Conservation (phyloP, 2,888 invertebrate species). For the Campoplex nolae region DNA sequence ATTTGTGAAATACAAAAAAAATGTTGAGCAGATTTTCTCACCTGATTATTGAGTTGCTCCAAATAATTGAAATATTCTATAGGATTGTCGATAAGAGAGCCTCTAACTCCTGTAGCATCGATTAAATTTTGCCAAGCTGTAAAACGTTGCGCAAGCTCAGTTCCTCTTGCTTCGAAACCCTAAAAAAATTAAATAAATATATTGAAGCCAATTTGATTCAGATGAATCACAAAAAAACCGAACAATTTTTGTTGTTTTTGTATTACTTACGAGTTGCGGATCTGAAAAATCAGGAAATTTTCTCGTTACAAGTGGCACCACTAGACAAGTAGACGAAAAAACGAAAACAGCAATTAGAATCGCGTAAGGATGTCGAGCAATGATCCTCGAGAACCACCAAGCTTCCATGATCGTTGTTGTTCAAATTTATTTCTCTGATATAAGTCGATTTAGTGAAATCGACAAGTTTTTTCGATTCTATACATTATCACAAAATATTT, state of each 20-base stretch:
- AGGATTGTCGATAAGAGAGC: conserved; percentile 90
- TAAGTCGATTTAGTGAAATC: neutral
- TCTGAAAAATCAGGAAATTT: conserved; percentile 93
- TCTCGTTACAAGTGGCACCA: conserved; percentile 88
- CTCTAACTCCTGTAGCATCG: conserved; percentile 90
- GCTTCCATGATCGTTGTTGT: conserved; percentile 67
- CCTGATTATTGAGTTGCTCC: conserved; percentile 74
- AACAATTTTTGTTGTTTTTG: neutral
- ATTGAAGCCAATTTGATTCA: neutral
- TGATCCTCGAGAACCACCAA: conserved; percentile 88
- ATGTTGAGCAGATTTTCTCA: conserved; percentile 25
- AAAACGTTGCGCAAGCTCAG: conserved; percentile 91
- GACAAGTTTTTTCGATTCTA: neutral
- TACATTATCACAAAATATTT: conserved; percentile 38
- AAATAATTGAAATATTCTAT: conserved; percentile 81
- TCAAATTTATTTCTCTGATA: neutral
- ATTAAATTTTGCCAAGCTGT: conserved; percentile 94
- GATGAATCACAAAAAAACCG: neutral
- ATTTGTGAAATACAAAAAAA: neutral
- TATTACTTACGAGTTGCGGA: conserved; percentile 90
- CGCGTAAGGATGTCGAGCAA: conserved; percentile 89
- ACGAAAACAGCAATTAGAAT: conserved; percentile 88
- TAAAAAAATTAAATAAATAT: conserved; percentile 68
- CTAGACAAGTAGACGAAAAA: conserved; percentile 88
- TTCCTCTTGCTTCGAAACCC: conserved; percentile 98